These are phyloP conservation scores for Solea senegalensis DNA, from an alignment of 2,113 vertebrate genomes.

Conservation along the genomic window DNA sequence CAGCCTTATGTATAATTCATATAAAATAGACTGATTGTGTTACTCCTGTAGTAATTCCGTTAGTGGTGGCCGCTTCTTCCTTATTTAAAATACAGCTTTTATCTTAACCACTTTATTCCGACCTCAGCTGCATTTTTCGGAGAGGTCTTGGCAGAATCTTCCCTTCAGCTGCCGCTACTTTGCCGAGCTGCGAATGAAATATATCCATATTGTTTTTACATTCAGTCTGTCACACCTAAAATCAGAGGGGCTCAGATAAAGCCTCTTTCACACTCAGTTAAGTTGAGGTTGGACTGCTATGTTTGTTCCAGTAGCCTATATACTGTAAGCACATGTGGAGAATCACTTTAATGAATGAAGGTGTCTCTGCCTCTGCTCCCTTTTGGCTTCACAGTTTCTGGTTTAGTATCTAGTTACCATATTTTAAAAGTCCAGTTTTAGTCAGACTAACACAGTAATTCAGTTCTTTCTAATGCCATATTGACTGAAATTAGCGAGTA, in stretches of 20 bases:
- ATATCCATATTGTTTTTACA: conserved; percentile 5
- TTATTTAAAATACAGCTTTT: neutral
- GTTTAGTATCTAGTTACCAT: no score
- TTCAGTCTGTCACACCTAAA: neutral
- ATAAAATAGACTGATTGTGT: neutral
- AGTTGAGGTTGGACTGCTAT: no score
- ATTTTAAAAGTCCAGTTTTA: no score
- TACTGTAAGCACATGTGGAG: no score
- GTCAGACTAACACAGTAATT: no score
- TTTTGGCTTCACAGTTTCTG: no score
- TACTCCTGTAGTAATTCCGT: neutral
- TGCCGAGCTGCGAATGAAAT: neutral
- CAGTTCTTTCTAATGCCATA: no score
- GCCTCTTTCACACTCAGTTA: neutral
- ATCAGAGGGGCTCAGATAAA: conserved; percentile 11
- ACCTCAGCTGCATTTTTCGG: neutral
- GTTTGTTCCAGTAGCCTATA: no score
- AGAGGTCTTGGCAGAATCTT: neutral
- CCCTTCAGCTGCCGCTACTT: neutral
- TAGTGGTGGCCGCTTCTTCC: no score
- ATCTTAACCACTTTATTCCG: neutral
- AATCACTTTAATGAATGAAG: no score
- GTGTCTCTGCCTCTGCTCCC: no score
- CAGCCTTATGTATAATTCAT: conserved; percentile 12
- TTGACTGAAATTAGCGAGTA: no score